Evolutionary conservation across 2,797 vertebrate species (phyloP).

Genomic region (Phoebastria nigripes): DNA sequence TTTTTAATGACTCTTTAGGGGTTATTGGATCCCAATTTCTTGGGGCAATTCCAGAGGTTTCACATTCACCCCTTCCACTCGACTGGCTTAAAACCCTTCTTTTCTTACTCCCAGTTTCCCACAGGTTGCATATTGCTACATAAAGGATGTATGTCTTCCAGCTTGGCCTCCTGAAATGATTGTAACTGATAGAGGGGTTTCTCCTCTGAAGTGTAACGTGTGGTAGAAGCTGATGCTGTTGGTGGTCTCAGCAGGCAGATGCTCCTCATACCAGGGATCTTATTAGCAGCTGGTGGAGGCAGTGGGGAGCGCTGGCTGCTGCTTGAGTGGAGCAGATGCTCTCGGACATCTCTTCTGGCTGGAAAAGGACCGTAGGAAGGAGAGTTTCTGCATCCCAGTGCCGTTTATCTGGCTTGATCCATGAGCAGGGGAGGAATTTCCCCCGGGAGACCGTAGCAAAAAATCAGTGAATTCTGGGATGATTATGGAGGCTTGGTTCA

Average conservation of each 20-base stretch:
- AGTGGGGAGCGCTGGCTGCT: background rate
- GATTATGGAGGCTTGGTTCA: background rate
- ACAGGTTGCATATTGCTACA: background rate
- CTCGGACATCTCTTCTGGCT: background rate
- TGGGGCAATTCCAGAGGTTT: background rate
- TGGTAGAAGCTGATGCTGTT: background rate
- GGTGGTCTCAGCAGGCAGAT: background rate
- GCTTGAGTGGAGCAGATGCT: background rate
- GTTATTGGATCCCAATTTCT: background rate
- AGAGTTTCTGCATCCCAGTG: background rate
- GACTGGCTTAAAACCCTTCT: background rate
- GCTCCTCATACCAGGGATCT: background rate
- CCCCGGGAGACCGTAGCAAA: background rate
- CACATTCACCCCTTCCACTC: accelerated
- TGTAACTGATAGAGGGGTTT: background rate
- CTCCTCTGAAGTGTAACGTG: accelerated
- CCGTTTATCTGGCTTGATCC: background rate
- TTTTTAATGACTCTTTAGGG: background rate
- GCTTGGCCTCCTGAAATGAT: background rate
- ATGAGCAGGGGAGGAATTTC: background rate
- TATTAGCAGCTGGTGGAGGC: background rate
- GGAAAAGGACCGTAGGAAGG: background rate
- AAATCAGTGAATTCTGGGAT: background rate
- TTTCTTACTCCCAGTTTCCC: background rate
- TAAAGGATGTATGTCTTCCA: background rate